Evolutionary conservation across 2,797 vertebrate species (phyloP), one percentile per base, ranked within the genome.

Genomic region (Denticeps clupeoides): DNA sequence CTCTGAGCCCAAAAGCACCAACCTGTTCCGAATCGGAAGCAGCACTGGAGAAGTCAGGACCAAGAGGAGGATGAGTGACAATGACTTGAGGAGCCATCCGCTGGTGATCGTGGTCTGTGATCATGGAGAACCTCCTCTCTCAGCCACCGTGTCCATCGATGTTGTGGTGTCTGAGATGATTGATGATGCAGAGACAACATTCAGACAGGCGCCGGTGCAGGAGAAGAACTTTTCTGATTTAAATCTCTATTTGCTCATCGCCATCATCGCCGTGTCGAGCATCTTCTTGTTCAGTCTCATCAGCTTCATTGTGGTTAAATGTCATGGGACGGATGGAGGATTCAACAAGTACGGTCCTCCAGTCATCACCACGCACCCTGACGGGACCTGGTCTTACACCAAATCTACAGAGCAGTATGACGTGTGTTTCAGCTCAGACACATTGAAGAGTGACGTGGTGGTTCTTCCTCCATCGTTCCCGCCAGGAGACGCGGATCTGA

Each of bases 81-180:
- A 50, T 56, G 65, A 73, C 49, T 28, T 55, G n/a, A 41, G 58
- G 19, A 63, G 45, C 0, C 72, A 75, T 23, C 60, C 29, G 1
- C 41, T 83, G 21, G 19, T 78, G 4, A 58, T 83, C 33, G 10
- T 72, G 29, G 65, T 79, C 23, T 72, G 65, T 49, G 76, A 82
- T 42, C 72, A 74, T 10, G 76, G 76, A 11, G 62, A 69, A 12
- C 74, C 74, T 7, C 24, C 64, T 2, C 60, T 62, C 7, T 71
- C 72, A 18, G 48, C 56, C 6, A 70, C 64, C 4, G 64, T 68
- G 5, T 68, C 71, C 8, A 43, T 77, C 41, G 63, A 64, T 21
- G 43, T 77, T 28, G 65, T 67, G 48, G 32, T 75, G 21, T 49
- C 62, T 43, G 62, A 66, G 41, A 55, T 35, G 8, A 28, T 16